These are phyloP conservation scores for Mobula birostris DNA, from an alignment of 2,113 vertebrate genomes.

Conservation along the genomic window DNA sequence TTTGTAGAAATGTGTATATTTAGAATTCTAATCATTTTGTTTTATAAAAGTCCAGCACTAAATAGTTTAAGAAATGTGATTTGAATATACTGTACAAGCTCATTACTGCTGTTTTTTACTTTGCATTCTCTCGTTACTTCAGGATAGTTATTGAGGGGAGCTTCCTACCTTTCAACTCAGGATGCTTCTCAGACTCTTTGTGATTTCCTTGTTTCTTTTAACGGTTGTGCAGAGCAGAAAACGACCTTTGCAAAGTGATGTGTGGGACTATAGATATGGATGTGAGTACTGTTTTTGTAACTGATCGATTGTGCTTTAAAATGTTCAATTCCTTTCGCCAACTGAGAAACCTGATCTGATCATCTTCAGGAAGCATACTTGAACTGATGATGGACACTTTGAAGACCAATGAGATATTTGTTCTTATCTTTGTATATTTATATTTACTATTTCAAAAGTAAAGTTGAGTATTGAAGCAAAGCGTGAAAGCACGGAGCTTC, in stretches of 20 bases:
- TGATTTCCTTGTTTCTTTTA: background rate
- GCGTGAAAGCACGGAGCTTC: background rate
- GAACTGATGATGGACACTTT: background rate
- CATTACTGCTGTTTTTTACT: background rate
- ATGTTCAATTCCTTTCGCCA: background rate
- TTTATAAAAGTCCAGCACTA: background rate
- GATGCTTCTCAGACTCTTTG: background rate
- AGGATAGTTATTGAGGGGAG: background rate
- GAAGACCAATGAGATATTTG: background rate
- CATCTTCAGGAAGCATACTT: background rate
- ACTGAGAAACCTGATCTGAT: background rate
- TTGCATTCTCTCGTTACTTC: background rate
- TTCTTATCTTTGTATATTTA: too few relatives aligned
- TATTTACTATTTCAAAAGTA: background rate
- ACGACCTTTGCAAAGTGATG: background rate
- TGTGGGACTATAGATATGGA: conserved; percentile 30
- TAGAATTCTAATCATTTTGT: background rate
- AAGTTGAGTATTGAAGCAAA: background rate
- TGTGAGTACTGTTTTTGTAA: background rate
- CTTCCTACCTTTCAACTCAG: background rate
- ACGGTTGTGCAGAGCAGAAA: background rate
- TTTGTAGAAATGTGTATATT: background rate
- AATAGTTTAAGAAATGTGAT: background rate
- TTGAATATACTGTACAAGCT: background rate
- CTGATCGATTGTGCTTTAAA: background rate